A percentile compares a stretch with the other conserved stretches of the same genome.
These are phyloP conservation scores for Menura novaehollandiae DNA, from an alignment of 2,113 vertebrate species.

Conservation along the genomic window DNA sequence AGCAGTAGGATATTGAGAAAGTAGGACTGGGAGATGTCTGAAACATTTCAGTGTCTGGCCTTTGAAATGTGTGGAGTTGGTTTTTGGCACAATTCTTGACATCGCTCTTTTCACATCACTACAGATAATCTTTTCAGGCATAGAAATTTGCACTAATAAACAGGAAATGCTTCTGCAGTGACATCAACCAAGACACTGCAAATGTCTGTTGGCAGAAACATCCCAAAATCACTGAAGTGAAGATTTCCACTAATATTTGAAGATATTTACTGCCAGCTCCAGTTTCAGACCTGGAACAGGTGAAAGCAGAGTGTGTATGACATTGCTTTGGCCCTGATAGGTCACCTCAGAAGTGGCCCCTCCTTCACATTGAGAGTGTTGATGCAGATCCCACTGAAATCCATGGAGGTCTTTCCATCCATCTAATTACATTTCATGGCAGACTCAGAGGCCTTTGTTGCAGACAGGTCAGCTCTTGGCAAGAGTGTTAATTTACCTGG, in stretches of 20 bases:
- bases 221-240: background rate
- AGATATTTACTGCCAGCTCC: background rate
- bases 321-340: background rate
- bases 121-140: background rate
- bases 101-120: background rate
- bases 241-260: background rate
- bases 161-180: background rate
- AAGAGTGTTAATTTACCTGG: background rate
- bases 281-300: background rate
- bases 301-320: background rate
- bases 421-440: background rate
- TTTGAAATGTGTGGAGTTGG: background rate
- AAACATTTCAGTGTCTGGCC: background rate
- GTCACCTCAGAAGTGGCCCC: background rate
- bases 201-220: background rate
- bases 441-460: background rate
- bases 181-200: background rate
- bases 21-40: background rate
- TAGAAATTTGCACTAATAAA: background rate
- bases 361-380: background rate
- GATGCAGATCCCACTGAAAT: background rate
- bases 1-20: background rate
- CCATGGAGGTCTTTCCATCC: background rate
- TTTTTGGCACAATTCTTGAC: background rate
- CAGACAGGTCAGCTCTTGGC: conserved; percentile 24